These are phyloP conservation scores for Calliopum simillimum DNA, from an alignment of 2,888 invertebrate species.

Conservation along the genomic window DNA sequence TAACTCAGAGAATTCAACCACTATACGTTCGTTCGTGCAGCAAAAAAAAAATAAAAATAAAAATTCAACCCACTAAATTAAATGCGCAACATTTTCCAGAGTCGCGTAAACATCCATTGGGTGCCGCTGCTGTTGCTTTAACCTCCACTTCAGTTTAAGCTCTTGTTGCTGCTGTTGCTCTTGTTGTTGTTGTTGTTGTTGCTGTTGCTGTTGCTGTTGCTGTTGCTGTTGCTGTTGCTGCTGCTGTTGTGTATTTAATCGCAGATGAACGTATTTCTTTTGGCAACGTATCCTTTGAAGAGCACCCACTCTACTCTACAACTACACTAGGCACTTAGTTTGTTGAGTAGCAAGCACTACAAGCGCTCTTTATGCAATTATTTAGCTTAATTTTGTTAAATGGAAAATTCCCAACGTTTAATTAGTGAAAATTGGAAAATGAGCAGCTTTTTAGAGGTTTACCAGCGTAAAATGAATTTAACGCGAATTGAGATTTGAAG, in stretches of 20 bases:
- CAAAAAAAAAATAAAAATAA: too few relatives aligned
- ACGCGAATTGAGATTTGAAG: not conserved
- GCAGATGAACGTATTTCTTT: not conserved
- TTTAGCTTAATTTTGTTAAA: constrained; percentile 8
- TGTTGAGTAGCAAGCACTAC: not conserved
- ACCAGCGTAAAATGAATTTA: not conserved
- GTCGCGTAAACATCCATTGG: too few relatives aligned
- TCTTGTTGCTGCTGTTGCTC: not conserved
- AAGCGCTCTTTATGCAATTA: not conserved
- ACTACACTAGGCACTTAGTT: too few relatives aligned
- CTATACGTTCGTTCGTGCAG: too few relatives aligned
- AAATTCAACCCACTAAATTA: too few relatives aligned
- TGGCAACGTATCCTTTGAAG: not conserved
- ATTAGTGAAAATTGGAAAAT: constrained; percentile 6
- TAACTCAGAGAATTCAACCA: too few relatives aligned
- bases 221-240: not conserved
- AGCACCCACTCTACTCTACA: too few relatives aligned
- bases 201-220: too few relatives aligned
- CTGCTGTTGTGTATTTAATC: not conserved
- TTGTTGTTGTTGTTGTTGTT: too few relatives aligned
- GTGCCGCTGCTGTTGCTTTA: too few relatives aligned
- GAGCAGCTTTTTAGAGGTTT: not conserved
- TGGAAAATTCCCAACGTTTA: not conserved
- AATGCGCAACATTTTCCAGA: not conserved
- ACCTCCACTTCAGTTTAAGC: not conserved